Base-by-base conservation (phyloP, 2,888 invertebrate species). In the Drosophila ustulata region DNA sequence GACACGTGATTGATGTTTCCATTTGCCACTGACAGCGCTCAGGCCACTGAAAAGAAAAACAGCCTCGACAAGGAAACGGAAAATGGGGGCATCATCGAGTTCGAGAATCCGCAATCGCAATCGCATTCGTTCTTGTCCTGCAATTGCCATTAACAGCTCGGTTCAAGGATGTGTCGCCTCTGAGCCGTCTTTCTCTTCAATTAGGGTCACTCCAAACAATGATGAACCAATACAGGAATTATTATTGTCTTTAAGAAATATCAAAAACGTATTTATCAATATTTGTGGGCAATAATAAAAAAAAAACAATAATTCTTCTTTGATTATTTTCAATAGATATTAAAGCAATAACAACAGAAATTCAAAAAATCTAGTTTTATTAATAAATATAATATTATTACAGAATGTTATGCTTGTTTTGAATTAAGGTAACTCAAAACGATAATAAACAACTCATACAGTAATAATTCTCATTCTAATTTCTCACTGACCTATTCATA, bases 1-100 rank as follows among this genome's bases (percentile, higher is more conserved):
- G 91, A 91, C 91, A 82, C 79, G 78, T 92, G 92, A 92, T 92
- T 92, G 92, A 91, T 92, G 88, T 83, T 71, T 85, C 83, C 74
- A 86, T 75, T 75, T 77, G 23, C 61, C 69, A 71, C 66, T 63
- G 81, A 67, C 84, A 88, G 69, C 51, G 53, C 61, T 18, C 39
- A 43, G 18, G 46, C 28, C 47, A 9, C 3, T 13, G 43, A 55
- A 59, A 26, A 9, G 37, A 4, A 37, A 37, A 37, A 37, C 11
- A n/a, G n/a, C 11, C 11, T 7, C 46, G 32, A 58, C 62, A 34
- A 23, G 57, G 49, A 66, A 61, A 62, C 45, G 47, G 50, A 45
- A 62, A 67, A 49, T 55, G 47, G 41, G 57, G 49, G 11, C 57
- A 49, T n/a, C 37, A n/a, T 4, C 9, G 8, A 32, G 32, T 9